Evolutionary conservation across 2,113 vertebrate genomes (phyloP).

Genomic region (Centropus unirufus): DNA sequence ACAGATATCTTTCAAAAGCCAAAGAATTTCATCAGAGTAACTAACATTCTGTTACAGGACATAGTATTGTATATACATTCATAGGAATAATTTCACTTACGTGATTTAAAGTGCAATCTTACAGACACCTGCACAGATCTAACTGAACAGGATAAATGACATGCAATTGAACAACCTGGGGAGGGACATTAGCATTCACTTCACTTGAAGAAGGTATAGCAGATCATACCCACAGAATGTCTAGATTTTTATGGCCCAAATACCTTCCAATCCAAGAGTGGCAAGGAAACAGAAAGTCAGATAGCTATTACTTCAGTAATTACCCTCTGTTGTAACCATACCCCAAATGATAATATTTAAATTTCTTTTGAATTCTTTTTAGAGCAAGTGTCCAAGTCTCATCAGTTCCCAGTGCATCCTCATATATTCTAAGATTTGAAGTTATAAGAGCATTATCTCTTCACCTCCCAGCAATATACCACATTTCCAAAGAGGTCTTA

Average conservation of each 20-base stretch:
- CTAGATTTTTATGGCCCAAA: neutral
- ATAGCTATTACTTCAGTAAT: neutral
- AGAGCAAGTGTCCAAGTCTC: neutral
- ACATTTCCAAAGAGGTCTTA: neutral
- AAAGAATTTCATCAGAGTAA: neutral
- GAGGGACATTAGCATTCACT: neutral
- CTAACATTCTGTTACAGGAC: neutral
- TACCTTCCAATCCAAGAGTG: neutral
- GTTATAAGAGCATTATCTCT: neutral
- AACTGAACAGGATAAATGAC: neutral
- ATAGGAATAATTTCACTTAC: neutral
- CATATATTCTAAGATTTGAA: neutral
- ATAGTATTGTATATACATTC: neutral
- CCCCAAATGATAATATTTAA: neutral
- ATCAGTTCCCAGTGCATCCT: neutral
- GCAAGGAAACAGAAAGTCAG: neutral
- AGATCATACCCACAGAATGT: neutral
- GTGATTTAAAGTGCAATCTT: neutral
- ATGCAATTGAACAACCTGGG: neutral
- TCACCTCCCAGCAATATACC: accelerated
- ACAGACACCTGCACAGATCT: neutral
- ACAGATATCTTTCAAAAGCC: neutral
- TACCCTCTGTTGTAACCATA: neutral
- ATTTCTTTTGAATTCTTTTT: neutral
- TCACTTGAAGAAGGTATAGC: neutral